A percentile compares a stretch with the other conserved stretches of the same genome.
Evolutionary conservation across 2,113 vertebrate species (phyloP).

Genomic region (Myotis davidii): DNA sequence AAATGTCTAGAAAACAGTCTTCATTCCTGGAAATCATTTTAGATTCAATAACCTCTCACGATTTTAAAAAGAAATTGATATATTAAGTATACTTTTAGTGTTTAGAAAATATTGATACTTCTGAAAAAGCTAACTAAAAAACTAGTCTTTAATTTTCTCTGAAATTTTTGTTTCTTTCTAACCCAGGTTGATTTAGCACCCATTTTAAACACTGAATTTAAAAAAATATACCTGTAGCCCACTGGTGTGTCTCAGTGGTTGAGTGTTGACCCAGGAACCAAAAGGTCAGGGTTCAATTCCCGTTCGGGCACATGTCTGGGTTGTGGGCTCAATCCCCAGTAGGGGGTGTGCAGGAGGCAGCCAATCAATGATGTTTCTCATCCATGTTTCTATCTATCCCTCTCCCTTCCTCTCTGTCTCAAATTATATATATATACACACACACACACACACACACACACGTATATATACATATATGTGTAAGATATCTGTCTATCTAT

Average conservation of each 20-base stretch:
- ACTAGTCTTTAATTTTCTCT: not conserved
- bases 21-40: slow-evolving; percentile 8
- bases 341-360: no score
- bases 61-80: not conserved
- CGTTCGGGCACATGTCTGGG: no score
- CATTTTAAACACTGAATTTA: slow-evolving; percentile 21
- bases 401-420: no score
- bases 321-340: no score
- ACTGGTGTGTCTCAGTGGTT: no score
- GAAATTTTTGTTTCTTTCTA: slow-evolving; percentile 13
- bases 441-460: not conserved
- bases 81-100: not conserved
- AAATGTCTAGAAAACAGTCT: not conserved
- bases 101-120: not conserved
- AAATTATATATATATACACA: not conserved
- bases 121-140: not conserved
- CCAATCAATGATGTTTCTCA: no score
- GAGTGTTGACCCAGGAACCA: no score
- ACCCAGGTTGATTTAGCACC: not conserved
- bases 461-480: not conserved
- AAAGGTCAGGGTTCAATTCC: no score
- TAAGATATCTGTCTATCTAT: no score
- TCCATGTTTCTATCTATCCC: no score
- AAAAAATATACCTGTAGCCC: not conserved
- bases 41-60: not conserved